These are phyloP conservation scores for Hyles vespertilio DNA, from an alignment of 1,140 invertebrate genomes.

Conservation along the genomic window DNA sequence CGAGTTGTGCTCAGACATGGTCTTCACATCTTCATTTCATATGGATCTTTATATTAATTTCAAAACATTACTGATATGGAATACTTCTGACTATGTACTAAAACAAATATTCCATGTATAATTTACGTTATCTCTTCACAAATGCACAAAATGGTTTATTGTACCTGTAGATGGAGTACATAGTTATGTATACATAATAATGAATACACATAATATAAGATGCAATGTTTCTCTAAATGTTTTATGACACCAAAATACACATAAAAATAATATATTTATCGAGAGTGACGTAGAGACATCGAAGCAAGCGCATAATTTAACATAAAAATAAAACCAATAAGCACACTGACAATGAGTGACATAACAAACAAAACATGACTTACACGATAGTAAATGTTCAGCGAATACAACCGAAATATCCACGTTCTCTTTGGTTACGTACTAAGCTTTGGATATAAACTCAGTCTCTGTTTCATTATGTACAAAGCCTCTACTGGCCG, in stretches of 20 bases:
- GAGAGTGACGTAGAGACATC: conserved; percentile 37
- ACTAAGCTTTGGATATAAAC: conserved; percentile 61
- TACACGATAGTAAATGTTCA: conserved; percentile 69
- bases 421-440: conserved; percentile 65
- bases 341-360: conserved; percentile 72
- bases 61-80: too few relatives aligned
- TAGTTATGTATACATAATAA: conserved; percentile 7
- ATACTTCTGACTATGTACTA: too few relatives aligned
- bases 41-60: too few relatives aligned
- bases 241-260: background rate
- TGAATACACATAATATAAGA: conserved; percentile 2
- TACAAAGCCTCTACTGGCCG: conserved; percentile 57
- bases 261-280: conserved; percentile 30
- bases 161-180: background rate
- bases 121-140: too few relatives aligned
- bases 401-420: conserved; percentile 62
- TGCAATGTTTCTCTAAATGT: conserved; percentile 2
- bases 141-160: too few relatives aligned
- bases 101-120: too few relatives aligned
- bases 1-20: conserved; percentile 14
- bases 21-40: background rate
- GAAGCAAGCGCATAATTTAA: conserved; percentile 68
- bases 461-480: conserved; percentile 70
- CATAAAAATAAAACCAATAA: conserved; percentile 54
- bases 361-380: conserved; percentile 74